A percentile compares a stretch with the other conserved stretches of the same genome.
Conservation (phyloP, 1,140 invertebrate species). For the Drosophila orosa region DNA sequence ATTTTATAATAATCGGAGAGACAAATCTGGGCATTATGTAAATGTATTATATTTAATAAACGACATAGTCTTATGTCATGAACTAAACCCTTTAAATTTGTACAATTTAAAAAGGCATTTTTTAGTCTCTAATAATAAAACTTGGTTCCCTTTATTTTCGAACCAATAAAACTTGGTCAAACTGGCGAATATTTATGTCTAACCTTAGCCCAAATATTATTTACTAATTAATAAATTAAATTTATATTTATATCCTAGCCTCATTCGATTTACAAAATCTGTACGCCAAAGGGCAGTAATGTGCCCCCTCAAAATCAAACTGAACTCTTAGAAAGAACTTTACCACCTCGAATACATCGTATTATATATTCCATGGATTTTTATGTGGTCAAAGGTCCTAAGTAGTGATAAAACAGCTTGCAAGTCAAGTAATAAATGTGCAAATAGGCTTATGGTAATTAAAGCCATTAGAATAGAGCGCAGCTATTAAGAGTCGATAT, state of each 20-base stretch:
- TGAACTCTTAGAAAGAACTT: background rate
- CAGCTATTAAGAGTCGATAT: slow-evolving; percentile 3
- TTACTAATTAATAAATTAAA: background rate
- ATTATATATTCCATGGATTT: background rate
- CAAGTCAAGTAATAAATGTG: background rate
- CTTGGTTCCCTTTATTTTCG: too few relatives aligned
- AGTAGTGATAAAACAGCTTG: too few relatives aligned
- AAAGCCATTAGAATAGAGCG: background rate
- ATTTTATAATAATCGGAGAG: background rate
- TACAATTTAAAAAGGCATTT: background rate
- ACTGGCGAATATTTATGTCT: background rate
- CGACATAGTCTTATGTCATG: background rate
- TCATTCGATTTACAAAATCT: background rate
- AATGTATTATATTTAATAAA: background rate
- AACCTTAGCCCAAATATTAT: background rate
- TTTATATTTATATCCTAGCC: background rate
- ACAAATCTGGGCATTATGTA: background rate
- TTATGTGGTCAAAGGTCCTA: background rate
- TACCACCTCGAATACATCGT: background rate
- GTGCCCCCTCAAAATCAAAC: background rate
- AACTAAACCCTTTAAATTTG: background rate
- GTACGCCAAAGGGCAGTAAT: background rate
- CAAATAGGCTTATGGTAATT: slow-evolving; percentile 18
- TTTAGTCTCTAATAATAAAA: background rate
- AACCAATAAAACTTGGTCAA: background rate